These are phyloP conservation scores for Sclerodermus sp. DNA, from an alignment of 2,888 invertebrate species.

Conservation along the genomic window DNA sequence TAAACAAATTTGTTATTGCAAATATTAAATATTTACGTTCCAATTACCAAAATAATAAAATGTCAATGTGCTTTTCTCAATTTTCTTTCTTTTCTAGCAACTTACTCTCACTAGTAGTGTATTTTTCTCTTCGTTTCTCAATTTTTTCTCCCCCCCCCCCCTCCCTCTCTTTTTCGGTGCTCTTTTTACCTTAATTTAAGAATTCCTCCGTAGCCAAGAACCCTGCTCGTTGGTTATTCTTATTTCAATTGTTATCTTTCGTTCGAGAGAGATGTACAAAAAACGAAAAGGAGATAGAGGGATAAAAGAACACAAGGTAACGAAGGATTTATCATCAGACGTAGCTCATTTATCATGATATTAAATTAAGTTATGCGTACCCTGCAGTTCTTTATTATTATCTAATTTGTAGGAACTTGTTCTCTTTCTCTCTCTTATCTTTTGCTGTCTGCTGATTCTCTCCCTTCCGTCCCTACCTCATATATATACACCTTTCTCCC, in stretches of 20 bases:
- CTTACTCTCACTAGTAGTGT: no score
- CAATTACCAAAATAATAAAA: no score
- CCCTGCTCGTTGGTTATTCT: conserved; percentile 24
- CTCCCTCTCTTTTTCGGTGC: conserved; percentile 5
- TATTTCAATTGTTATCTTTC: conserved; percentile 37
- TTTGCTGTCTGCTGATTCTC: no score
- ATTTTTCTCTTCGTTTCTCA: not conserved
- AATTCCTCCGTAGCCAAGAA: conserved; percentile 17
- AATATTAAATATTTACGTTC: conserved; percentile 7
- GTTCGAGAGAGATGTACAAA: conserved; percentile 22
- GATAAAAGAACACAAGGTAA: conserved; percentile 15
- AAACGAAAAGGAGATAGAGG: conserved; percentile 14
- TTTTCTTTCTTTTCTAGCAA: no score
- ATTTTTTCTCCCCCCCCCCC: conserved; percentile 7
- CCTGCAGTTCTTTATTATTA: conserved; percentile 39
- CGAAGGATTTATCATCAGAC: conserved; percentile 39
- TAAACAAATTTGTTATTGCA: not conserved
- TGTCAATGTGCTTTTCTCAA: no score
- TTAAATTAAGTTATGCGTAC: conserved; percentile 45
- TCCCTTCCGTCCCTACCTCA: no score
- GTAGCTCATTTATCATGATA: conserved; percentile 31
- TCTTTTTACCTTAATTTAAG: conserved; percentile 25
- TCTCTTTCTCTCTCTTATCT: conserved; percentile 10
- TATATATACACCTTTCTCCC: conserved; percentile 4
- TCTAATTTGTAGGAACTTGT: conserved; percentile 13